A percentile compares a stretch with the other conserved stretches of the same genome.
phyloP scores from a whole-genome alignment of 1,140 invertebrate species.

The Globodera ellingtonae region DNA sequence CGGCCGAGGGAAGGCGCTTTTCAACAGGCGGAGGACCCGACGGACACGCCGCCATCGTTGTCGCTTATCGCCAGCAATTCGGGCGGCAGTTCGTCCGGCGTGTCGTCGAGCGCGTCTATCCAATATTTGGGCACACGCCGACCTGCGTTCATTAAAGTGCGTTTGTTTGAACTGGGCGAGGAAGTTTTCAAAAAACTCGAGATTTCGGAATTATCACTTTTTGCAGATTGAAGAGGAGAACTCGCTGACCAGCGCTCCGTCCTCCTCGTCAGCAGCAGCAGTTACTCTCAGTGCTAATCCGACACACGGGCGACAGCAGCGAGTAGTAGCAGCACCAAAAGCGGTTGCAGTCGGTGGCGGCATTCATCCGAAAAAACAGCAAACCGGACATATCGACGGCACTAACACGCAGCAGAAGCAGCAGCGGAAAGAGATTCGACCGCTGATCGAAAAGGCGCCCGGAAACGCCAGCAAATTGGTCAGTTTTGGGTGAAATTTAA shows the following conservation, averaged over 20 bases:
- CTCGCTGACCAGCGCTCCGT: slow-evolving; percentile 6
- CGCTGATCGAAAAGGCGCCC: background rate
- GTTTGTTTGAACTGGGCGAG: background rate
- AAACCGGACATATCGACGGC: background rate
- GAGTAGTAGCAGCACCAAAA: background rate
- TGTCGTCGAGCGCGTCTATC: slow-evolving; percentile 3
- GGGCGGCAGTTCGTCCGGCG: background rate
- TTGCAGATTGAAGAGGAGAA: slow-evolving; percentile 5
- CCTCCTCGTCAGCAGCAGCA: background rate
- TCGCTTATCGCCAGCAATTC: background rate
- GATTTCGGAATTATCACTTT: background rate
- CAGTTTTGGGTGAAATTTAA: background rate
- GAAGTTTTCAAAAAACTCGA: background rate
- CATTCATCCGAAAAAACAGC: background rate
- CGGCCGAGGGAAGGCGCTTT: background rate
- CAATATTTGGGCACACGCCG: slow-evolving; percentile 3
- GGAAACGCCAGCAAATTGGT: background rate
- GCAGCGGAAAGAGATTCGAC: background rate
- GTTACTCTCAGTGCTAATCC: background rate
- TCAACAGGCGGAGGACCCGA: background rate
- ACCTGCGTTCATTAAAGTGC: background rate
- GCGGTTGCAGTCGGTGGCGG: background rate
- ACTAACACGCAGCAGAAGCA: background rate
- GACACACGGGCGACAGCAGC: background rate
- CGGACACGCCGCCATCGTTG: background rate